Conservation (phyloP, 1,140 invertebrate species). For the Doryteuthis pealeii region DNA sequence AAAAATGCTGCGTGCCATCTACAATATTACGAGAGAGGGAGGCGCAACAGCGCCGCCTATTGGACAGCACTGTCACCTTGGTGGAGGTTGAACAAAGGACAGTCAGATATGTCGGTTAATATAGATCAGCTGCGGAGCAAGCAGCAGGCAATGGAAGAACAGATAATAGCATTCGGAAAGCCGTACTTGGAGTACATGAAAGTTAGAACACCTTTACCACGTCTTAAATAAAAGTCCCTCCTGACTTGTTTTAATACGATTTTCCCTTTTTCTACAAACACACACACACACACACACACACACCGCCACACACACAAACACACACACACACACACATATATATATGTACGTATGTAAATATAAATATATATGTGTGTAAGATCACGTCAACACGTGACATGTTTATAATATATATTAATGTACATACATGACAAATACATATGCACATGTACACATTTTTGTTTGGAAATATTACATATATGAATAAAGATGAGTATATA, state of each 20-base stretch:
- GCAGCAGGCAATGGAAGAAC: conserved; percentile 45
- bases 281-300: conserved; percentile 19
- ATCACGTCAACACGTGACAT: too few species aligned
- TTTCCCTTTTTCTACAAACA: conserved; percentile 20
- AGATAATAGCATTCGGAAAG: conserved; percentile 33
- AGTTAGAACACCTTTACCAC: conserved; percentile 21
- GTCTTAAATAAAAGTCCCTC: conserved; percentile 26
- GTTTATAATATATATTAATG: too few species aligned
- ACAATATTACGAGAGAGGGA: conserved; percentile 54
- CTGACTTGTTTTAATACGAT: background rate
- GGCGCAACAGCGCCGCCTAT: conserved; percentile 45
- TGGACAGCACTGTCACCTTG: conserved; percentile 50
- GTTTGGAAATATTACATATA: too few species aligned
- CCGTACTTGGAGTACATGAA: conserved; percentile 27
- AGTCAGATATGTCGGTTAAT: conserved; percentile 31
- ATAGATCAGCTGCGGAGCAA: conserved; percentile 32
- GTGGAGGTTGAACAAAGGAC: conserved; percentile 50
- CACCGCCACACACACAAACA: background rate
- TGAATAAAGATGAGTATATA: too few species aligned
- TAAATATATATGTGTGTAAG: background rate
- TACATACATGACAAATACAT: too few species aligned
- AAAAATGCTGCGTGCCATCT: conserved; percentile 51
- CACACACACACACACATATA: background rate
- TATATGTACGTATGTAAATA: background rate
- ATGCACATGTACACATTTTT: too few species aligned